Base-by-base conservation (phyloP, 2,113 vertebrate genomes). In the Varanus komodoensis region DNA sequence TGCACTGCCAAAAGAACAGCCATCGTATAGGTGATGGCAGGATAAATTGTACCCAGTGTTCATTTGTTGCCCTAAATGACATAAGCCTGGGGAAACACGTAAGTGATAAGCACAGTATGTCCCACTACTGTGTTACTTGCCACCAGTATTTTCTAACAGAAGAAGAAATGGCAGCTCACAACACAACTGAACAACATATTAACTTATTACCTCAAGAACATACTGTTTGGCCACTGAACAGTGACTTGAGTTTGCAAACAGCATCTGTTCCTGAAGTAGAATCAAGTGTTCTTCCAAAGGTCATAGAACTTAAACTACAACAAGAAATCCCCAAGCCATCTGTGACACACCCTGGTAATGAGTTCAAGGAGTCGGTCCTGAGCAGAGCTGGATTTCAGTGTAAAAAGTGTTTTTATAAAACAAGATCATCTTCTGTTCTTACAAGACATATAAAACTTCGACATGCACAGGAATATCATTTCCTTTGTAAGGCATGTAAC, bases 401-500 rank as follows among this genome's bases (percentile, higher is more conserved):
- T 88, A 96, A 96, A 85, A 97, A 97, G 91, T 99, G 99, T 89
- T 98, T 98, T 92, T 99, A 99, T 93, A 98, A 98, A 94, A 98
- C 98, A 9, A 97, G 98, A 90, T 98, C 97, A 67, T 97, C 98
- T 0, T 97, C 97, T 0, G 96, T 98, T 89, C 97, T 99, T 89
- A 98, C 98, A 50, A 98, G 97, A 88, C 99, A 99, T 84, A 96
- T 97, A 88, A 98, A 98, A 75, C 96, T 97, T 34, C 97, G 98
- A 69, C 99, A 99, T 85, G 97, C 97, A 1, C 97, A 97, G 29
- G 97, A 97, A 82, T 97, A 98, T 93, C 98, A 98, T 96, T 98
- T 98, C 90, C 98, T 98, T 69, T 99, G 99, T 94, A 98, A 98
- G 95, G 96, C 98, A 0, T 99, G 99, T 57, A 97, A 98, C 93